Conservation (phyloP, 2,113 vertebrate genomes). For the Coregonus clupeaformis region DNA sequence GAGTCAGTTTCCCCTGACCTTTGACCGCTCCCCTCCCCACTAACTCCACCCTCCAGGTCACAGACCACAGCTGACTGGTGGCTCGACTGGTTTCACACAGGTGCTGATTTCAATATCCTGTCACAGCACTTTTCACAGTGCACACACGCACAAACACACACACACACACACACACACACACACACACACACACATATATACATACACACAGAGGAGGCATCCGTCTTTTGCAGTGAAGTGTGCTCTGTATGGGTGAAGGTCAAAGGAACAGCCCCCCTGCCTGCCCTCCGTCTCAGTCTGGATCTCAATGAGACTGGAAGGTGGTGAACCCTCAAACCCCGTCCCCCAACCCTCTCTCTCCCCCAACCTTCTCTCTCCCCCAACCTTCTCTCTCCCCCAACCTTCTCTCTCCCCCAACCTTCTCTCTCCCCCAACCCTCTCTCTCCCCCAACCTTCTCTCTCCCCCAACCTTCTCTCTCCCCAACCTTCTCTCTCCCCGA, state of each 20-base stretch:
- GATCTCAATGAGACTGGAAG: neutral
- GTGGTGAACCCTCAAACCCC: no score
- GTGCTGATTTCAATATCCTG: no score
- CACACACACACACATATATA: no score
- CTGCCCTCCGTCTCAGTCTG: neutral
- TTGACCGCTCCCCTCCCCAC: neutral
- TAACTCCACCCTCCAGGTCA: neutral
- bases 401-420: no score
- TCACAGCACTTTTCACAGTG: neutral
- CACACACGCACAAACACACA: neutral
- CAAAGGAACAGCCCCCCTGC: neutral
- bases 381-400: no score
- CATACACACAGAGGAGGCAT: neutral
- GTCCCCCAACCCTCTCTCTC: no score
- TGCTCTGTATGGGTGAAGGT: neutral
- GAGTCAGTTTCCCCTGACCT: conserved; percentile 26
- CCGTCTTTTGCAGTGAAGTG: neutral
- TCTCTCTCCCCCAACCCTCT: neutral
- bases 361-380: no score
- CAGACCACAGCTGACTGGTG: no score
- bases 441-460: neutral
- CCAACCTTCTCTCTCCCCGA: no score
- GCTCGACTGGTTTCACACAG: no score
- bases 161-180: no score
- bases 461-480: no score